Percentiles rank a stretch among this genome's conserved stretches.
phyloP scores from a whole-genome alignment of 2,797 vertebrate species.

The Protosalanx chinensis region DNA sequence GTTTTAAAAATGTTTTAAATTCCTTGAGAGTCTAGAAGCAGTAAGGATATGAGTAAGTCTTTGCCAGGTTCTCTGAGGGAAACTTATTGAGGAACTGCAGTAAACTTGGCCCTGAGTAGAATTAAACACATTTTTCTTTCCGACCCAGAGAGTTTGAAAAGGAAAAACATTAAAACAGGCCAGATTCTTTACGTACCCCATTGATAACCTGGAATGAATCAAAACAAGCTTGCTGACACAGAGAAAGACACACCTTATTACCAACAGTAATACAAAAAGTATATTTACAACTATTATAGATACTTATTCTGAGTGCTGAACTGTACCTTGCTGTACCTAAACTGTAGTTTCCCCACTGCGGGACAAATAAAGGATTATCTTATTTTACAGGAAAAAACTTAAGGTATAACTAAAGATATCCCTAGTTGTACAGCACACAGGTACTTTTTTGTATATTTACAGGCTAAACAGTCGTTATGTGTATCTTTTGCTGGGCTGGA shows the following conservation, averaged over 20 bases:
- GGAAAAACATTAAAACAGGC: neutral
- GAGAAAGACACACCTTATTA: no score
- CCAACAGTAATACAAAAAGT: no score
- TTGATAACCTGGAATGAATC: constrained; percentile 1
- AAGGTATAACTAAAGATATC: neutral
- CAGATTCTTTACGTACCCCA: neutral
- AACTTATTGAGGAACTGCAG: no score
- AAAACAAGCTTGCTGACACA: constrained; percentile 2
- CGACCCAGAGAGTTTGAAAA: neutral
- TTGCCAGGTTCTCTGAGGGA: neutral
- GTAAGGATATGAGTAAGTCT: neutral
- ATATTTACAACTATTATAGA: no score
- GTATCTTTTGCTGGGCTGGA: no score
- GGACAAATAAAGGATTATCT: no score
- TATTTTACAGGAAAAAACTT: neutral
- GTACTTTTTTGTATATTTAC: no score
- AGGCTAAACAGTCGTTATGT: neutral
- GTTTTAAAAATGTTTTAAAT: no score
- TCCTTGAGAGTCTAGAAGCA: neutral
- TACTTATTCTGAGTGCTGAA: no score
- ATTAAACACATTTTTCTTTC: neutral
- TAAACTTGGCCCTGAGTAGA: neutral
- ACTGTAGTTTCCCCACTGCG: no score
- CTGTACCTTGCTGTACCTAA: no score
- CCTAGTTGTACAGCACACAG: neutral